Percentiles rank a stretch among this genome's conserved stretches.
Evolutionary conservation across 1,140 invertebrate genomes (phyloP).

Genomic region (Laupala kohalensis): DNA sequence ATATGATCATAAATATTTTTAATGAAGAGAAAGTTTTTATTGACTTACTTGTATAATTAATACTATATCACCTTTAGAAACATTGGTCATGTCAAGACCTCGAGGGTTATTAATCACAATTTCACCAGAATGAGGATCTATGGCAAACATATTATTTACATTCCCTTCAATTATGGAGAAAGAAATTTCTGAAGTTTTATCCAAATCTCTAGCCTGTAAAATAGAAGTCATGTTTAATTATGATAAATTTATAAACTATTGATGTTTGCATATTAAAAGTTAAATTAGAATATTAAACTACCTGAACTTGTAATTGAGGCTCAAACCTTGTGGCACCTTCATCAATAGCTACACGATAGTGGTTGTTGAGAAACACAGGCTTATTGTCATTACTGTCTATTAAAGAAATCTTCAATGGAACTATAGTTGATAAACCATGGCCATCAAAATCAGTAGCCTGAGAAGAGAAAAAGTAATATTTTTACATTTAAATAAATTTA

Average conservation of each 20-base stretch:
- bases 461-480: constrained; percentile 2
- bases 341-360: constrained; percentile 66
- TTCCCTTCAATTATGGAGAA: constrained; percentile 59
- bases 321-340: constrained; percentile 74
- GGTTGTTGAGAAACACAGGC: constrained; percentile 55
- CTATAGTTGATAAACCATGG: constrained; percentile 55
- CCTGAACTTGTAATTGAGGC: constrained; percentile 33
- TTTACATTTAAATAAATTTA: neutral
- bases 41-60: constrained; percentile 38
- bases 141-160: constrained; percentile 45
- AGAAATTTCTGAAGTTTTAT: constrained; percentile 63
- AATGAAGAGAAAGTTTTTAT: neutral
- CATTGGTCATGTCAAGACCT: constrained; percentile 46
- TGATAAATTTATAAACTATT: neutral
- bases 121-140: constrained; percentile 53
- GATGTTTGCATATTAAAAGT: neutral
- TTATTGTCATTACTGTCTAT: constrained; percentile 78
- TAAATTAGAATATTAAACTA: constrained; percentile 28
- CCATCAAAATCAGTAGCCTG: constrained; percentile 76
- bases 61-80: constrained; percentile 38
- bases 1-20: neutral
- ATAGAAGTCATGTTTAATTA: constrained; percentile 21
- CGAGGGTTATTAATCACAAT: constrained; percentile 46
- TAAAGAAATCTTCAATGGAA: constrained; percentile 64
- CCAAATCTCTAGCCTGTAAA: constrained; percentile 61